Evolutionary conservation across 2,113 vertebrate species (phyloP).

Genomic region (Thalassoma bifasciatum): DNA sequence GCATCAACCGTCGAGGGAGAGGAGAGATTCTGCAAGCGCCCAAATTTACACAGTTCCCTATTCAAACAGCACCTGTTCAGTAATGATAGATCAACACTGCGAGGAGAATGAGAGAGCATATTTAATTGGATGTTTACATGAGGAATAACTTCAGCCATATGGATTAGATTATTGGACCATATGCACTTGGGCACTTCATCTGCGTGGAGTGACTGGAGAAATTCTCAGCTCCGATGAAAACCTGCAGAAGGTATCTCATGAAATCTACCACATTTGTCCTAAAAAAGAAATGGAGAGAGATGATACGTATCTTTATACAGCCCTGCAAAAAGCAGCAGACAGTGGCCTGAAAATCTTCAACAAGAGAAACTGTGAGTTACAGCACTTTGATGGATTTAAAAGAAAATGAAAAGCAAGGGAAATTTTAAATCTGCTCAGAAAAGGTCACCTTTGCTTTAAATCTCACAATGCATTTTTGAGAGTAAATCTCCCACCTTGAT

Average conservation of each 20-base stretch:
- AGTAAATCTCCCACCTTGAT: not conserved
- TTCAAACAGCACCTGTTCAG: conserved; percentile 74
- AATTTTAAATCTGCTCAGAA: not conserved
- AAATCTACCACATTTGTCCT: conserved; percentile 9
- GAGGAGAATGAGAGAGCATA: conserved; percentile 52
- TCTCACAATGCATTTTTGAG: not conserved
- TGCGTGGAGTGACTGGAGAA: conserved; percentile 20
- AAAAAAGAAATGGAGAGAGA: conserved; percentile 3
- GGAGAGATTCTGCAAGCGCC: conserved; percentile 28
- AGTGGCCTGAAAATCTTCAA: conserved; percentile 21
- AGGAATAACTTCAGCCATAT: conserved; percentile 66
- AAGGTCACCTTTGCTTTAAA: not conserved
- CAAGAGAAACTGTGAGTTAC: conserved; percentile 12
- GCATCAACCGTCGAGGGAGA: conserved; percentile 25
- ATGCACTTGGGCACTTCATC: conserved; percentile 40
- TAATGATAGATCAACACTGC: conserved; percentile 70
- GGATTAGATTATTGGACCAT: conserved; percentile 68
- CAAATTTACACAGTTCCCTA: conserved; percentile 49
- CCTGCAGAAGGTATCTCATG: conserved; percentile 14
- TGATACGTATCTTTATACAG: conserved; percentile 21
- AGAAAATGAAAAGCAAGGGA: not conserved
- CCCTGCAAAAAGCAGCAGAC: not conserved
- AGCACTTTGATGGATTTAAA: not conserved
- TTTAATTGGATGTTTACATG: conserved; percentile 77
- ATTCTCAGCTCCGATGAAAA: conserved; percentile 6